Evolutionary conservation across 2,797 vertebrate genomes (phyloP).

Genomic region (Merluccius polli): DNA sequence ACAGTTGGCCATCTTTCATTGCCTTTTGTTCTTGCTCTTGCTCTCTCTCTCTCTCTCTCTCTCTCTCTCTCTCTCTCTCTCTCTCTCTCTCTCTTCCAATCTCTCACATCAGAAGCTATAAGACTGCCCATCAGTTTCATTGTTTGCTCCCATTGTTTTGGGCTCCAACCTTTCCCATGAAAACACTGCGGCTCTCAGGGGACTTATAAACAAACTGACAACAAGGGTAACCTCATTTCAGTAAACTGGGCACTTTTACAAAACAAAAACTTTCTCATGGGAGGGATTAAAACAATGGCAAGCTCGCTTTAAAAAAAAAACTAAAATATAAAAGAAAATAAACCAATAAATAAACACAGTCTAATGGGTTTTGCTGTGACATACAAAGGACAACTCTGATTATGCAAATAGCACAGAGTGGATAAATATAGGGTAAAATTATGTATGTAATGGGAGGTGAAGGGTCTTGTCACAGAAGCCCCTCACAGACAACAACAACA

Average conservation of each 20-base stretch:
- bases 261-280: constrained; percentile 39
- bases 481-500: neutral
- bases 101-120: neutral
- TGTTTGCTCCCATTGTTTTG: constrained; percentile 52
- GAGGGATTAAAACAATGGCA: constrained; percentile 14
- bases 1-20: constrained; percentile 15
- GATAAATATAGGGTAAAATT: neutral
- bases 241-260: constrained; percentile 36
- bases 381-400: constrained; percentile 32
- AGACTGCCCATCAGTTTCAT: constrained; percentile 49
- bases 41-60: constrained; percentile 10
- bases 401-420: constrained; percentile 30
- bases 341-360: neutral
- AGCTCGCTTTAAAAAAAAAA: constrained; percentile 12
- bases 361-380: constrained; percentile 7
- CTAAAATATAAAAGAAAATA: constrained; percentile 12
- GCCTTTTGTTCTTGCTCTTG: constrained; percentile 1
- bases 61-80: constrained; percentile 9
- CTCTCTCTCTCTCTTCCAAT: constrained; percentile 1
- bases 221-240: constrained; percentile 36
- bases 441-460: neutral
- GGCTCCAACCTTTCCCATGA: constrained; percentile 47
- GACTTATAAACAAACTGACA: constrained; percentile 52
- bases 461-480: neutral
- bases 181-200: constrained; percentile 41